These are phyloP conservation scores for Beroe ovata DNA, from an alignment of 37 sponge, comb jelly and placozoan species.

Conservation along the genomic window DNA sequence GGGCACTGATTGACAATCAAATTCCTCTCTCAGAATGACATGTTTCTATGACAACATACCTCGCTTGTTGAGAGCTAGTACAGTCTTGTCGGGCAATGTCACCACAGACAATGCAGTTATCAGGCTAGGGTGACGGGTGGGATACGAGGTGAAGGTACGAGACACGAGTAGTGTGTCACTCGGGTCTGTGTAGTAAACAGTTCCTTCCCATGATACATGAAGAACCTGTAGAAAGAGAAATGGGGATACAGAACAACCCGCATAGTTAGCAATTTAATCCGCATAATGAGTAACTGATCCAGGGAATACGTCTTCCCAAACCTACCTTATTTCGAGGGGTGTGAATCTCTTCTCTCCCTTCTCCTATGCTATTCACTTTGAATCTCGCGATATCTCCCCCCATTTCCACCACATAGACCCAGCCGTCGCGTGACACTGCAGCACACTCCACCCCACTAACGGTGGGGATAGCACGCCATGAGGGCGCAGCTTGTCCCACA, in stretches of 20 bases:
- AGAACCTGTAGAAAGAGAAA: conserved; percentile 3
- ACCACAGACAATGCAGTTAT: background rate
- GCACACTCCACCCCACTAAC: background rate
- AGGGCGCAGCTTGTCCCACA: background rate
- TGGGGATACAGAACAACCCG: no score
- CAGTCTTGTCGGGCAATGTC: conserved; percentile 23
- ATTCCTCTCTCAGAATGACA: no score
- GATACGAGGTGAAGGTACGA: conserved; percentile 21
- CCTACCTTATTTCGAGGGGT: background rate
- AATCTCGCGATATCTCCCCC: background rate
- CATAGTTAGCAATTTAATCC: no score
- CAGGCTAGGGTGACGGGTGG: background rate
- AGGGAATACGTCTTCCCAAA: no score
- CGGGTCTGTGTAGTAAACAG: conserved; percentile 22
- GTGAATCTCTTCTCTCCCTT: background rate
- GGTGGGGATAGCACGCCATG: background rate
- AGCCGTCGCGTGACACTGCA: background rate
- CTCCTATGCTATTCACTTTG: background rate
- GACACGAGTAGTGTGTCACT: background rate
- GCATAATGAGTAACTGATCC: no score
- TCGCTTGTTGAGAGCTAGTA: conserved; percentile 15
- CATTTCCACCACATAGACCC: background rate
- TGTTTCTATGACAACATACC: no score
- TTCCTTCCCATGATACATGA: conserved; percentile 64
- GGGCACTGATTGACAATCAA: no score